Base-by-base conservation (phyloP, 2,113 vertebrate genomes). In the Psammodynastes pulverulentus region DNA sequence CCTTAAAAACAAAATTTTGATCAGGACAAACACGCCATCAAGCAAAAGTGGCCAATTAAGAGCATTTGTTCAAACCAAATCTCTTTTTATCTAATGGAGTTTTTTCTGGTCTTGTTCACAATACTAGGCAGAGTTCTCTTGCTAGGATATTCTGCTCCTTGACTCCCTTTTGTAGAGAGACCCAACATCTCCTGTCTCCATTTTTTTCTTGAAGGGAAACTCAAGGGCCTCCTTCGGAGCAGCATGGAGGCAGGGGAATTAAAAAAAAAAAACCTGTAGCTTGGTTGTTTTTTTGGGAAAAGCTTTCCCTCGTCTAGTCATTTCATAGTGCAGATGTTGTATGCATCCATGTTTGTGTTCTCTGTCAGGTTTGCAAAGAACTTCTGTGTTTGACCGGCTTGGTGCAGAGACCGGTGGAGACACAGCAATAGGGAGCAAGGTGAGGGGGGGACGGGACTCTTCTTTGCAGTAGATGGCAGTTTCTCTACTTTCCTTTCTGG, bases 361-460 rank as follows among this genome's bases (percentile, higher is more conserved):
- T 26, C 48, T 8, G 26, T 15, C 26, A 98, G 98, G 98, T 92
- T 92, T 97, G 86, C 98, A 97, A 58, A 97, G 99, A 39, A 99
- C 97, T 0, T 99, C 99, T 0, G 99, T 99, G n/a, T 99, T 99
- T 91, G 98, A 98, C 43, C 97, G 99, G 62, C 98, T 99, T 4
- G 99, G 99, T 0, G 98, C 98, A 0, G 99, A 99, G 94, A 98
- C 98, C 0, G 98, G 97, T 93, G 97, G 94, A 0, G 98, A 99
- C 49, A 95, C 97, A 0, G 96, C 98, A 0, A 96, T 96, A 0
- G 97, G 96, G 87, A 97, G 45, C 90, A 99, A 99, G 97, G 99
- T 99, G 92, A 95, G 94, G 89, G 8, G 19, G 8, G 2, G 3
- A 0, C 5, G 13, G 2, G 2, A 10, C 19, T 13, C 52, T 6